Evolutionary conservation across 2,113 vertebrate genomes (phyloP), one percentile per base, ranked within the genome.

Genomic region (Epinephelus cyanopodus): DNA sequence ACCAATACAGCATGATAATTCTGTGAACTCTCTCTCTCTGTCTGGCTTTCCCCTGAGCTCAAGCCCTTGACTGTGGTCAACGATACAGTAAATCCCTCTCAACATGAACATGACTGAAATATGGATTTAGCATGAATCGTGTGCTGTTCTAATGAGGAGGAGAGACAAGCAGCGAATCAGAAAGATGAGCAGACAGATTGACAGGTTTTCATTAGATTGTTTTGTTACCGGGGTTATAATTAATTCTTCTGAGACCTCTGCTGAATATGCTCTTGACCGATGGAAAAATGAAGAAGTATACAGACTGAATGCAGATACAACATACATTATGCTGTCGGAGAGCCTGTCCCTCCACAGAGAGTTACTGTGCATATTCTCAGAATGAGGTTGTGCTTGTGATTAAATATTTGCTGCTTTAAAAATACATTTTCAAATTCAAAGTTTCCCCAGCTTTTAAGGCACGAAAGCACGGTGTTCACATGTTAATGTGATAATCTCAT

Each of bases 171-270:
- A 25, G 56, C 11, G n/a, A 74, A 65, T 75, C 74, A 73, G 67
- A 79, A 15, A 84, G 67, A 86, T 0, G 3, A 61, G 68, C 71
- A 23, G 79, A 75, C 73, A 80, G 85, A 93, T 65, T 86, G 92
- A 91, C 88, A 92, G 87, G 63, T 88, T 88, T 86, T 80, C 79
- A 88, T 85, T 84, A 56, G 48, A 78, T 27, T 89, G 87, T 88
- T 90, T 84, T 82, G 76, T 84, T 88, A 68, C 6, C 17, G 69
- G 74, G 42, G 52, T 82, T 85, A 81, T 93, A 92, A 92, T 92
- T 87, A 92, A 92, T 85, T 77, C 90, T 87, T 82, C 53, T 27
- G 91, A 84, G 92, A 92, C 77, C 60, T 19, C 45, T 0, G 19
- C 76, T 48, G 80, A 85, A 83, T 66, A 52, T 75, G 68, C 60